phyloP scores from a whole-genome alignment of 2,113 vertebrate species.

The Apodemus speciosus region DNA sequence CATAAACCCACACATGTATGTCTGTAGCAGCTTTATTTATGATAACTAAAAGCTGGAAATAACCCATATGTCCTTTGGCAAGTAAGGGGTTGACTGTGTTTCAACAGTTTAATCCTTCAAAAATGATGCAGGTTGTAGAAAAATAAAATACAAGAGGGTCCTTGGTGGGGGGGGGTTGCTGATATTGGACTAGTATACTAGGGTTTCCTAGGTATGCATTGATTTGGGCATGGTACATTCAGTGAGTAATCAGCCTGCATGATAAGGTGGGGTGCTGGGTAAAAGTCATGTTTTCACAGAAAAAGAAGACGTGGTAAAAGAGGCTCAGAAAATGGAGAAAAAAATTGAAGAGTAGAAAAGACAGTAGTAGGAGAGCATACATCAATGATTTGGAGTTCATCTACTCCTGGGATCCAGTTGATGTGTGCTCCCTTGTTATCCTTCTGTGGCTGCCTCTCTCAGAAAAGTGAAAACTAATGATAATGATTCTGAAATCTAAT shows the following conservation, averaged over 20 bases:
- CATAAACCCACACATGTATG: not conserved
- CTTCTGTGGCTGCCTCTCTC: not conserved
- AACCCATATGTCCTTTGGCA: slow-evolving; percentile 2
- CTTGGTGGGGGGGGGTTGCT: not conserved
- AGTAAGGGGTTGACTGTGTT: slow-evolving; percentile 20
- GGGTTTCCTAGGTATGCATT: not conserved
- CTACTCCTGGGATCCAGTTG: not conserved
- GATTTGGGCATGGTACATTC: not conserved
- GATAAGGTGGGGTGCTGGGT: not conserved
- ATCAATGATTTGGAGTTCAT: not conserved
- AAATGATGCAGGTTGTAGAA: not conserved
- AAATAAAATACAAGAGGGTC: not conserved
- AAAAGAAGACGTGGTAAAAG: not conserved
- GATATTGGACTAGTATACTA: not conserved
- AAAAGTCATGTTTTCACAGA: not conserved
- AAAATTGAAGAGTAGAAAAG: not conserved
- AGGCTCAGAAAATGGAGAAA: not conserved
- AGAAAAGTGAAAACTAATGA: not conserved
- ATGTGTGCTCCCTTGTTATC: not conserved
- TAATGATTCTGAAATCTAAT: not conserved
- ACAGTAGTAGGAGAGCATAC: not conserved
- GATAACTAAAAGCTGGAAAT: not conserved
- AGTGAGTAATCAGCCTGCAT: not conserved
- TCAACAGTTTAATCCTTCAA: not conserved
- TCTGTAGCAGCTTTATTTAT: slow-evolving; percentile 25